Conservation (phyloP, 2,888 invertebrate species). For the Dasypolia templi region DNA sequence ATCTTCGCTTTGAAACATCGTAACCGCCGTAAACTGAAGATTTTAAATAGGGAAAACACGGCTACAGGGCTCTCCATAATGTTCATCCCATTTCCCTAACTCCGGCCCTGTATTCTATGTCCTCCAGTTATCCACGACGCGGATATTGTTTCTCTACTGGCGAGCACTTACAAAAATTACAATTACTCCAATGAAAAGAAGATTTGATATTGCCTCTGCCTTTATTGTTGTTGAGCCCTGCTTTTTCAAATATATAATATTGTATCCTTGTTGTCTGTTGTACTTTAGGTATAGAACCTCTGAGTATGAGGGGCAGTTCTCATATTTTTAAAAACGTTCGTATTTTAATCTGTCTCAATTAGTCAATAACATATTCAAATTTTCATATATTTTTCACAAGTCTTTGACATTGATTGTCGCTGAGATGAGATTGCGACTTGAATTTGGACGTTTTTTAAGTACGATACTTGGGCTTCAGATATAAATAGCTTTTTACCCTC, state of each 20-base stretch:
- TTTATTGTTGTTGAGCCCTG: constrained; percentile 52
- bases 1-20: background rate
- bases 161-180: constrained; percentile 73
- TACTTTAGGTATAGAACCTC: background rate
- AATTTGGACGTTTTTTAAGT: too few species aligned
- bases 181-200: constrained; percentile 65
- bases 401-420: too few species aligned
- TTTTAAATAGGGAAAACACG: constrained; percentile 5
- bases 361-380: too few species aligned
- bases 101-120: constrained; percentile 47
- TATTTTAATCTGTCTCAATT: too few species aligned
- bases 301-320: background rate
- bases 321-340: too few species aligned
- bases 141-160: constrained; percentile 68
- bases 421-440: too few species aligned
- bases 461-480: too few species aligned
- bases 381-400: too few species aligned
- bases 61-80: constrained; percentile 8
- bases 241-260: constrained; percentile 56
- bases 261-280: constrained; percentile 37
- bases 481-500: too few species aligned
- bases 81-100: constrained; percentile 7
- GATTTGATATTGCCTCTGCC: constrained; percentile 65
- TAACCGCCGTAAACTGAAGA: background rate
- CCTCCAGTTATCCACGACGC: constrained; percentile 47